Conservation (phyloP, 2,888 invertebrate species). For the Pterostichus madidus region DNA sequence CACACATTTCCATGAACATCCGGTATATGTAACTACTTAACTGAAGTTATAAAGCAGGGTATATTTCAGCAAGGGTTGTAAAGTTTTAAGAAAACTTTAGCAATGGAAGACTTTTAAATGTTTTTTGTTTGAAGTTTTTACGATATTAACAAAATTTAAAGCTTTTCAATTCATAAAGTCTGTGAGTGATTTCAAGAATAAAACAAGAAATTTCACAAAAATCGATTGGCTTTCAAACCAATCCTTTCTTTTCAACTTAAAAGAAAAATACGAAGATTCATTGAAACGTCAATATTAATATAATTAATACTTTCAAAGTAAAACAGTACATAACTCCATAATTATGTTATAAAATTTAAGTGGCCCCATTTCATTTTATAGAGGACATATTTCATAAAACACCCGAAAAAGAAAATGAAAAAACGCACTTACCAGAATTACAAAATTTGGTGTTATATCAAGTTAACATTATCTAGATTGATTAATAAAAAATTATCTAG, state of each 20-base stretch:
- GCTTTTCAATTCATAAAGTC: constrained; percentile 53
- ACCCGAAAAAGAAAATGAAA: too few species aligned
- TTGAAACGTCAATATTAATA: too few species aligned
- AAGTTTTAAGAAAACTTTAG: constrained; percentile 37
- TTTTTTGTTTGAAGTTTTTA: constrained; percentile 53
- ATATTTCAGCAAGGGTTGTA: constrained; percentile 22
- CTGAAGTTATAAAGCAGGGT: constrained; percentile 2
- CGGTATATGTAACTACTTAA: too few species aligned
- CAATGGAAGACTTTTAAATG: constrained; percentile 41
- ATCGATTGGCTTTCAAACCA: constrained; percentile 14
- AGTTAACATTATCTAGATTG: constrained; percentile 26
- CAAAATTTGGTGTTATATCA: constrained; percentile 18
- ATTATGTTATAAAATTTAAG: too few species aligned
- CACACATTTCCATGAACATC: too few species aligned
- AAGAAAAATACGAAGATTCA: too few species aligned
- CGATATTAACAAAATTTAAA: constrained; percentile 53
- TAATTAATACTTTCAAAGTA: too few species aligned
- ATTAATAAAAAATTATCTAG: constrained; percentile 30
- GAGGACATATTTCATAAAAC: too few species aligned
- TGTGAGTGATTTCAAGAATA: constrained; percentile 23
- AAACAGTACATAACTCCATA: too few species aligned
- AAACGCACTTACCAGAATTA: background rate
- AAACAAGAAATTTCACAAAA: constrained; percentile 10
- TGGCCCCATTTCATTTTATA: too few species aligned
- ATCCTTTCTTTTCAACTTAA: too few species aligned